A percentile compares a stretch with the other conserved stretches of the same genome.
These are phyloP conservation scores for Momotus momota DNA, from an alignment of 2,797 vertebrate genomes.

Conservation along the genomic window DNA sequence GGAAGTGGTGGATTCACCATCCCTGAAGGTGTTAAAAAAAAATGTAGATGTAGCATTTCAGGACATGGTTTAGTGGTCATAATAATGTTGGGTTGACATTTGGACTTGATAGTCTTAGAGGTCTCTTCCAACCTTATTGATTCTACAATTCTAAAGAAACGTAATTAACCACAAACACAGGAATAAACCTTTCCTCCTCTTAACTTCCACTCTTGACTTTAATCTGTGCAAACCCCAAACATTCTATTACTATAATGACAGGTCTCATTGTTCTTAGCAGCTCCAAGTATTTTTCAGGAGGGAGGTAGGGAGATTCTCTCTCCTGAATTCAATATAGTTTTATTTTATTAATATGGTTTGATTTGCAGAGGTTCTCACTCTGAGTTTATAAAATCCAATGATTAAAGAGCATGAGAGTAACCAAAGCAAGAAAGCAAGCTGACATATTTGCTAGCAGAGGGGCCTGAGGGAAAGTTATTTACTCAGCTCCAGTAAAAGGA, in stretches of 20 bases:
- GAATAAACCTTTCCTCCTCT: background rate
- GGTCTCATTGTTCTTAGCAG: background rate
- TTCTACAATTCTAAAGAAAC: background rate
- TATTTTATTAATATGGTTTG: background rate
- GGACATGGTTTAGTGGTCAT: too few species aligned
- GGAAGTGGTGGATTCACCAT: too few species aligned
- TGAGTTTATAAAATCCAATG: background rate
- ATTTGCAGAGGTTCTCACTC: background rate
- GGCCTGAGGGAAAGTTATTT: background rate
- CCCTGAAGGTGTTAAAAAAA: too few species aligned
- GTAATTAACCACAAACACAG: background rate
- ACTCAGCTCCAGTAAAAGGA: background rate
- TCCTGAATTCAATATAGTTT: background rate
- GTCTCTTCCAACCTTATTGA: too few species aligned
- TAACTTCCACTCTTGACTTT: background rate
- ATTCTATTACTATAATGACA: background rate
- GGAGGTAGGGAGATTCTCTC: background rate
- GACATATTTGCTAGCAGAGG: background rate
- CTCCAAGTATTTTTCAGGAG: background rate
- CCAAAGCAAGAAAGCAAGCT: background rate
- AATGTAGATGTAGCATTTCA: too few species aligned
- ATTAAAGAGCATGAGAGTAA: background rate
- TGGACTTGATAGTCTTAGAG: too few species aligned
- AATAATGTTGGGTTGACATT: too few species aligned
- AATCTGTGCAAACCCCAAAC: background rate